Evolutionary conservation across 30 jellyfish, hydroid and myxozoan genomes (phyloP), one percentile per base, ranked within the genome.

Genomic region (Chironex yamaguchii): DNA sequence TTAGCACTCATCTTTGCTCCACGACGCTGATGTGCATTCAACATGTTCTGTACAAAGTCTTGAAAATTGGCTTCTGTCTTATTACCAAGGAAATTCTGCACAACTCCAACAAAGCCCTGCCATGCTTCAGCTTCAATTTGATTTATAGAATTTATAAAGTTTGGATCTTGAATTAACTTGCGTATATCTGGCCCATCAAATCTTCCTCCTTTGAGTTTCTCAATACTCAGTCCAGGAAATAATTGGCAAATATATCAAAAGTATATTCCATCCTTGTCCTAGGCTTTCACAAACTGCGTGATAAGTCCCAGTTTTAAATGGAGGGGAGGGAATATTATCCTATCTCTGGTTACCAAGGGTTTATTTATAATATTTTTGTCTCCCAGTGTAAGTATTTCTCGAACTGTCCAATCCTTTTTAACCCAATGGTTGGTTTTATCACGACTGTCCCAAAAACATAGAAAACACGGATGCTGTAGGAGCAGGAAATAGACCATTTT

Each of bases 311-410:
- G 22, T 35, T 76, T 49, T 49, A 21, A 34, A 26, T 62, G 77
- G 12, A 65, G 84, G 34, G 85, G 75, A n/a, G 81, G 89, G 0
- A 52, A 65, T 52, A 77, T 29, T 34, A 77, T 77, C 63, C 52
- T 77, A 32, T 52, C 89, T 29, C 75, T 65, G 27, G 89, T 32
- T 42, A 77, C 63, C 21, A 77, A 79, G 84, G 76, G 77, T 52
- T 52, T 35, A 54, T 77, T 77, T 2, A 52, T 52, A 35, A 75
- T 3, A 49, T 75, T 75, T 49, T 75, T 30, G 28, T 13, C 73
- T 20, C 88, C 88, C 4, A 58, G 25, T 30, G 24, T 9, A 14
- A 75, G 26, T 29, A 34, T 29, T 75, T 75, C 54, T 75, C 86
- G 73, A 53, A 63, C 51, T 49, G 36, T 20, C 86, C 86, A 73